Evolutionary conservation across 2,113 vertebrate species (phyloP), one percentile per base, ranked within the genome.

Genomic region (Hemiprocne comata): DNA sequence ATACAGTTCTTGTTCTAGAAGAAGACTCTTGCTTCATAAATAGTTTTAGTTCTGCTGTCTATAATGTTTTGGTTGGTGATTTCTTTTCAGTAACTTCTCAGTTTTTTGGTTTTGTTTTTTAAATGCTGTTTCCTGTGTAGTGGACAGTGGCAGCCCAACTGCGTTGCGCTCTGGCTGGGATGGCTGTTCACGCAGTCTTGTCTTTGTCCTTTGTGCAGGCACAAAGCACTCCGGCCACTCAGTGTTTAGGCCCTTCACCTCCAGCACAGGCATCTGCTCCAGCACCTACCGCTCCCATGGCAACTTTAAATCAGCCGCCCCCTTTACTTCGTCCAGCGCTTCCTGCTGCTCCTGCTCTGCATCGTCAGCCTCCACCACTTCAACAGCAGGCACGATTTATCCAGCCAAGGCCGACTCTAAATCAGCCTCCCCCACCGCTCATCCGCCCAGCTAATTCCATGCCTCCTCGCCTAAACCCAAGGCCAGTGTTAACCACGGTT

Each of bases 361-460:
- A 99, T 94, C 98, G 99, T 38, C 99, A 99, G 97, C 99, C 99
- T 8, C 99, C 99, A 1, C 99, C 99, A 3, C 99, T 99, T 8
- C 99, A 99, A 94, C 99, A 99, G 94, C 99, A 99, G 97, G 99
- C 99, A 4, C 99, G 99, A 50, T 99, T 99, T 95, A 98, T 99
- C 75, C 99, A 99, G 96, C 99, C 99, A 67, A 98, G 99, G 87
- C 98, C 99, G 36, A 97, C 98, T 8, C 97, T 99, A 10, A 99
- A 99, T 89, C 99, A 99, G 97, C 99, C 99, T 3, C 99, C 99
- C 0, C 99, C 98, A 1, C 98, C 99, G 1, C 98, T 99, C 91
- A 99, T 99, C 87, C 99, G 99, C 62, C 99, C 99, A n/a, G 99
- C 99, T 97, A 99, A 98, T 78, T 98, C 99, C 34, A 95, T 99